phyloP scores from a whole-genome alignment of 2,888 invertebrate species.

The Pristionchus mayeri region DNA sequence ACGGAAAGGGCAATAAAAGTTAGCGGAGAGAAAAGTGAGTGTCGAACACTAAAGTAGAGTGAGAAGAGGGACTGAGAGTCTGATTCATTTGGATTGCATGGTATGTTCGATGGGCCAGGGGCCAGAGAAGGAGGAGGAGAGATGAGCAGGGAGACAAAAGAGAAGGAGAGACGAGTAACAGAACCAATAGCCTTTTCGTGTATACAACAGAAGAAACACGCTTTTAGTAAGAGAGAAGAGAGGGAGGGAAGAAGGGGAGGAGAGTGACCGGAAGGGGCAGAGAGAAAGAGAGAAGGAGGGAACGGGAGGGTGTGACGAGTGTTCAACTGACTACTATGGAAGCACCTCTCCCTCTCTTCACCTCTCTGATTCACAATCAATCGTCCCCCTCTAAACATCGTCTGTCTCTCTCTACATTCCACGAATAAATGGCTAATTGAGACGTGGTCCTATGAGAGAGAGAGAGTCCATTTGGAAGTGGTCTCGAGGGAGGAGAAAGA shows the following conservation, averaged over 20 bases:
- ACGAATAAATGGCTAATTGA: background rate
- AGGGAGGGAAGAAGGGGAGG: background rate
- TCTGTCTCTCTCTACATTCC: background rate
- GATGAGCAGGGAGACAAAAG: slow-evolving; percentile 39
- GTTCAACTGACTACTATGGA: slow-evolving; percentile 26
- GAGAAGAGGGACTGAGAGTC: slow-evolving; percentile 13
- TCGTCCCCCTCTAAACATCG: no score
- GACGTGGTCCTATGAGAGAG: background rate
- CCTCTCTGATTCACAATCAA: background rate
- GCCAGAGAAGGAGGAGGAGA: slow-evolving; percentile 43
- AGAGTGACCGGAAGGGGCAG: background rate
- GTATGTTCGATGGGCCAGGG: background rate
- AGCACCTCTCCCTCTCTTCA: background rate
- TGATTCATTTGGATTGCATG: slow-evolving; percentile 41
- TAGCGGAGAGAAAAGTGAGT: background rate
- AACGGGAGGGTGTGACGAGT: background rate
- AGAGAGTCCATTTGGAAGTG: slow-evolving; percentile 35
- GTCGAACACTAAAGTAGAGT: slow-evolving; percentile 6
- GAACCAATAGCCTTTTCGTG: slow-evolving; percentile 33
- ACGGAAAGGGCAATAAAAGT: background rate
- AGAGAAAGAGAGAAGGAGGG: slow-evolving; percentile 16
- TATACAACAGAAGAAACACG: slow-evolving; percentile 19
- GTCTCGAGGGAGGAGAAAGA: slow-evolving; percentile 29
- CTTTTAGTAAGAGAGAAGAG: slow-evolving; percentile 40
- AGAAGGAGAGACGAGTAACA: slow-evolving; percentile 44